Evolutionary conservation across 2,888 invertebrate species (phyloP).

Genomic region (Sisyra terminalis): DNA sequence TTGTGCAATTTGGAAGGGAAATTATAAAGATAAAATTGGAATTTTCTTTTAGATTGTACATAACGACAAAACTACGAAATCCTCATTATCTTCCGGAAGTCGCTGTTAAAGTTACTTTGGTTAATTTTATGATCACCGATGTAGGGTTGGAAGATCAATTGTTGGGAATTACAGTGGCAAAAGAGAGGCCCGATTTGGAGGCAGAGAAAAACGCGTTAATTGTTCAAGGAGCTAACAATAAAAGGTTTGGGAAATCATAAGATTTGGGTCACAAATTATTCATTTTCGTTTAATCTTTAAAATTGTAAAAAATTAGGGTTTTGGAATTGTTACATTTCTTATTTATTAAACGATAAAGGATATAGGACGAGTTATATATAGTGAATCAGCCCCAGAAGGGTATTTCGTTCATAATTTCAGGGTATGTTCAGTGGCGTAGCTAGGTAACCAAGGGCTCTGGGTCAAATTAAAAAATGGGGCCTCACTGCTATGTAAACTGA

Average conservation of each 20-base stretch:
- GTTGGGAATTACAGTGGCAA: conserved; percentile 77
- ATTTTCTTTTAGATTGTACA: conserved; percentile 51
- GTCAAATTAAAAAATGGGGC: no score
- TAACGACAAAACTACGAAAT: conserved; percentile 84
- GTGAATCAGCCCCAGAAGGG: no score
- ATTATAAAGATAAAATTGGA: neutral
- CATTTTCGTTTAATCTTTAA: no score
- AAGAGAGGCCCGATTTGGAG: conserved; percentile 82
- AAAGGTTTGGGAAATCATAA: conserved; percentile 25
- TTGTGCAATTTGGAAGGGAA: neutral
- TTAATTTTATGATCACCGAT: conserved; percentile 86
- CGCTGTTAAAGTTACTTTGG: conserved; percentile 75
- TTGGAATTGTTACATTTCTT: no score
- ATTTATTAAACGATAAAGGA: no score
- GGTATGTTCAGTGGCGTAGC: no score
- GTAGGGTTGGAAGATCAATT: conserved; percentile 82
- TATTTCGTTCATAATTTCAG: no score
- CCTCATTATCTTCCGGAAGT: conserved; percentile 91
- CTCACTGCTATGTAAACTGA: no score
- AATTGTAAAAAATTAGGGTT: no score
- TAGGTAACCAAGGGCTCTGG: no score
- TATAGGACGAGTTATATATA: no score
- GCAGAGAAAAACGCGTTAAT: conserved; percentile 79
- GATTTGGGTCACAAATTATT: no score
- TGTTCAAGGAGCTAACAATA: conserved; percentile 73